phyloP scores from a whole-genome alignment of 2,113 vertebrate genomes.

The Psophia crepitans region DNA sequence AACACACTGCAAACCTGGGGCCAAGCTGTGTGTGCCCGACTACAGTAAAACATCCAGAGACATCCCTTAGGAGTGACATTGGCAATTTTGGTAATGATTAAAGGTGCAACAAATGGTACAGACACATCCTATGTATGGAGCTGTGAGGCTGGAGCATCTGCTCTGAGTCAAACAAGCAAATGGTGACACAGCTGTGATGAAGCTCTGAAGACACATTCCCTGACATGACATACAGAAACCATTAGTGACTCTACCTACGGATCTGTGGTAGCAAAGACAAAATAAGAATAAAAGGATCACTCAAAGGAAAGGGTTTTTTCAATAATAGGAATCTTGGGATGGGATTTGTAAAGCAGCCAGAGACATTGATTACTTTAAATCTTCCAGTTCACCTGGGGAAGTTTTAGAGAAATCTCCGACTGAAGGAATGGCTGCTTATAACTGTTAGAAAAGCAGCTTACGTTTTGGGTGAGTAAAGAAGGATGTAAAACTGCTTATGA shows the following conservation, averaged over 20 bases:
- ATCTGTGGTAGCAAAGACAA: background rate
- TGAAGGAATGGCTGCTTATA: background rate
- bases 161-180: background rate
- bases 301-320: background rate
- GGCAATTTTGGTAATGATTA: background rate
- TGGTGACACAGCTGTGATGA: background rate
- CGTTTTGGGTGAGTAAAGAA: background rate
- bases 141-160: background rate
- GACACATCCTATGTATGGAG: accelerated
- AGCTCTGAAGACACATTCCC: background rate
- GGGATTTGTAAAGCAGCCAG: background rate
- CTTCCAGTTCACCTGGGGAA: background rate
- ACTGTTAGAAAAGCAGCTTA: background rate
- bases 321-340: background rate
- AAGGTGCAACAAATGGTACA: background rate
- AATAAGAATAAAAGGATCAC: background rate
- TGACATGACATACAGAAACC: background rate
- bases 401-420: background rate
- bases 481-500: background rate
- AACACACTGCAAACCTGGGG: background rate
- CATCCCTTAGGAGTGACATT: background rate
- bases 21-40: background rate
- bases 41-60: background rate
- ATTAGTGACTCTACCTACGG: background rate
- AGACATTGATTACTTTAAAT: background rate